phyloP scores from a whole-genome alignment of 2,888 invertebrate species.

The Netelia inedita region DNA sequence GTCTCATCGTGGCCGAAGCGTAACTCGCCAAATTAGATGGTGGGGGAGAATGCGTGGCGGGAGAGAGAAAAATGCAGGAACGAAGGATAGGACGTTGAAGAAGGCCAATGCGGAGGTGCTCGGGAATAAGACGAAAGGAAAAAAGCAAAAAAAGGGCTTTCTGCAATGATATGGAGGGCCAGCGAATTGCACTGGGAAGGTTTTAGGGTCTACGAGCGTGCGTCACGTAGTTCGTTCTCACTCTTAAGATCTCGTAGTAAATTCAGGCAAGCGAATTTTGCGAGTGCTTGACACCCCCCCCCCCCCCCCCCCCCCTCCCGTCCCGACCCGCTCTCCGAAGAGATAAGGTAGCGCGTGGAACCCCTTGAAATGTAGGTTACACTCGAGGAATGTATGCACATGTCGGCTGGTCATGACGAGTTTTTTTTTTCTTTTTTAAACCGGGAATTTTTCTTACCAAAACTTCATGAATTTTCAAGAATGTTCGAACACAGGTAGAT shows the following conservation, averaged over 20 bases:
- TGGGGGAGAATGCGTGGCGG: conserved; percentile 1
- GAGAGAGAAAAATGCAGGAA: conserved; percentile 23
- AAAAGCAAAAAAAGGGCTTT: conserved; percentile 4
- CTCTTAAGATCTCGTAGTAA: conserved; percentile 58
- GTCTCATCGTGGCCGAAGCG: conserved; percentile 29
- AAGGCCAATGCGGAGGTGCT: conserved; percentile 14
- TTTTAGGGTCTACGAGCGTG: conserved; percentile 38
- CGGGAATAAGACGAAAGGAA: conserved; percentile 40
- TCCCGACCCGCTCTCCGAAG: background rate
- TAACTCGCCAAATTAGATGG: conserved; percentile 43
- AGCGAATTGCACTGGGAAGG: conserved; percentile 15
- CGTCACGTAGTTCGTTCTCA: conserved; percentile 51
- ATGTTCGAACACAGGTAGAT: too few relatives aligned
- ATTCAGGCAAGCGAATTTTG: conserved; percentile 67
- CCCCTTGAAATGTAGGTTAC: conserved; percentile 57
- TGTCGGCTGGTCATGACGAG: background rate
- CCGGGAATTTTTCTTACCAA: background rate
- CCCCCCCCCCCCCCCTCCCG: too few relatives aligned
- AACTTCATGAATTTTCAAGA: too few relatives aligned
- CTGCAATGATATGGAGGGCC: conserved; percentile 21
- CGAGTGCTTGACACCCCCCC: conserved; percentile 54
- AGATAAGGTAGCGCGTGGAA: conserved; percentile 25
- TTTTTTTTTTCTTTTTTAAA: conserved; percentile 15
- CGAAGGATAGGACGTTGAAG: conserved; percentile 27
- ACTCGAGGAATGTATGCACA: conserved; percentile 15